phyloP scores from a whole-genome alignment of 2,113 vertebrate species.

The Vulpes lagopus region DNA sequence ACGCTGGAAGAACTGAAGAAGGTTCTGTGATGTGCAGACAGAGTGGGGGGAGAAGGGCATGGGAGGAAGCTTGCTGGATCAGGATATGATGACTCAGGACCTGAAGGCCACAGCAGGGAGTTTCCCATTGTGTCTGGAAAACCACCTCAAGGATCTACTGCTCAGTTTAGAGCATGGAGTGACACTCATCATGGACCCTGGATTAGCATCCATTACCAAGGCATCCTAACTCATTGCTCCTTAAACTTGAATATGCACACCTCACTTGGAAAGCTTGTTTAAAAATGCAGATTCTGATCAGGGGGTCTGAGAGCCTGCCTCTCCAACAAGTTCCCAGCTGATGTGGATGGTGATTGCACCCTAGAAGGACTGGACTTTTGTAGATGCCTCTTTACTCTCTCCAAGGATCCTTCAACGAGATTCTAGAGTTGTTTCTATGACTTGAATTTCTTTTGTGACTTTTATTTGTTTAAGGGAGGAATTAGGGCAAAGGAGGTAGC shows the following conservation, averaged over 20 bases:
- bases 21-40: not conserved
- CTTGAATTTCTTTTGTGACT: not conserved
- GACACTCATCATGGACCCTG: not conserved
- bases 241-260: not conserved
- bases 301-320: not conserved
- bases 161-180: not conserved
- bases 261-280: not conserved
- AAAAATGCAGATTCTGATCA: not conserved
- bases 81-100: not conserved
- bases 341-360: rapidly evolving
- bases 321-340: not conserved
- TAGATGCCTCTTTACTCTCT: not conserved
- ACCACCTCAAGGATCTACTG: not conserved
- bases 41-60: too few species aligned
- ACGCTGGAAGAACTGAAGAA: not conserved
- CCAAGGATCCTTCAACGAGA: not conserved
- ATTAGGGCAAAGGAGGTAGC: not conserved
- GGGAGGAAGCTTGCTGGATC: not conserved
- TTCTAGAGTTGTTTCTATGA: not conserved
- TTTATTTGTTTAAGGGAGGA: not conserved
- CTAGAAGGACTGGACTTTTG: not conserved
- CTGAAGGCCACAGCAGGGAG: not conserved
- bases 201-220: not conserved
- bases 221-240: not conserved
- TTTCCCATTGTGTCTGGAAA: not conserved